Evolutionary conservation across 2,888 invertebrate genomes (phyloP).

Genomic region (Polylopha cassiicola): DNA sequence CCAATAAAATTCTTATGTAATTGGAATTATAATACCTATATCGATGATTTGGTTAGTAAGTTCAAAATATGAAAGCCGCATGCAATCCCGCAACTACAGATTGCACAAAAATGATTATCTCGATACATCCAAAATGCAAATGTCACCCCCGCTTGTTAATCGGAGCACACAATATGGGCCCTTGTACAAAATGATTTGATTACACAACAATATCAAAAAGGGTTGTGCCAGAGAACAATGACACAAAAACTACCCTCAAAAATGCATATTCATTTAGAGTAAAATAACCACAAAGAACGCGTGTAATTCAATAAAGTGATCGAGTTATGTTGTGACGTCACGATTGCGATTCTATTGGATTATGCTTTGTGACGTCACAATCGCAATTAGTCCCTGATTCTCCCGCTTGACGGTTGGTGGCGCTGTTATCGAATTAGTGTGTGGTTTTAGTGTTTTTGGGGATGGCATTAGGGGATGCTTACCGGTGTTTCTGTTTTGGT

Average conservation of each 20-base stretch:
- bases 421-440: constrained; percentile 11
- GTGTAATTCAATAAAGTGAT: constrained; percentile 64
- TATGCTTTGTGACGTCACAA: constrained; percentile 54
- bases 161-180: too few relatives aligned
- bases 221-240: constrained; percentile 16
- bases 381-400: constrained; percentile 44
- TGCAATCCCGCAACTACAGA: too few relatives aligned
- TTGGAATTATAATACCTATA: too few relatives aligned
- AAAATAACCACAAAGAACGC: constrained; percentile 46
- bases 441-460: constrained; percentile 18
- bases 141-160: too few relatives aligned
- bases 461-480: constrained; percentile 1
- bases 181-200: too few relatives aligned
- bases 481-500: too few relatives aligned
- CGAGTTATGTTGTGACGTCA: constrained; percentile 58
- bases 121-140: too few relatives aligned
- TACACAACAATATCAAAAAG: constrained; percentile 14
- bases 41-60: too few relatives aligned
- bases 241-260: constrained; percentile 20
- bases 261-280: constrained; percentile 27
- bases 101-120: too few relatives aligned
- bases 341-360: constrained; percentile 34
- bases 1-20: too few relatives aligned
- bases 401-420: constrained; percentile 24
- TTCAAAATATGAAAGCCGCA: too few relatives aligned